phyloP scores from a whole-genome alignment of 2,113 vertebrate species.

The Myotis yumanensis region DNA sequence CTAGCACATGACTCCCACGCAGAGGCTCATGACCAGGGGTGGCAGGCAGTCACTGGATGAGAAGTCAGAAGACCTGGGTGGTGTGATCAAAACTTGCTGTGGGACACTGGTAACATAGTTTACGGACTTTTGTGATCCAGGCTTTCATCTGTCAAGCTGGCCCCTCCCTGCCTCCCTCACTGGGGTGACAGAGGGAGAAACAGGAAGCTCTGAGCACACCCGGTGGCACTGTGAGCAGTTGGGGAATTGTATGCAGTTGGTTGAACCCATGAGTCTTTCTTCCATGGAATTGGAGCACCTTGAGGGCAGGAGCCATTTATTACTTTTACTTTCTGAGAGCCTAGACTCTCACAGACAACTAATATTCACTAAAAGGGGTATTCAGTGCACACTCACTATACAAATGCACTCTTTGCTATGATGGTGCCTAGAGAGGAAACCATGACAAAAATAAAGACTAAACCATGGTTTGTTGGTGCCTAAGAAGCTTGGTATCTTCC shows the following conservation, averaged over 20 bases:
- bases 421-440: background rate
- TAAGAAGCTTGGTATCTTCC: background rate
- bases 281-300: background rate
- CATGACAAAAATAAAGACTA: background rate
- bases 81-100: accelerated
- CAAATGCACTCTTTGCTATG: background rate
- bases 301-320: background rate
- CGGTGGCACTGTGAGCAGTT: too few relatives aligned
- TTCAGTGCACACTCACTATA: background rate
- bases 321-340: background rate
- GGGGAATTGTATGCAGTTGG: accelerated
- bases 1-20: accelerated
- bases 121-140: accelerated
- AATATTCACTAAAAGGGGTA: background rate
- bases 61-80: background rate
- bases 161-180: accelerated
- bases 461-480: background rate
- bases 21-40: background rate
- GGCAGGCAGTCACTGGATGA: background rate
- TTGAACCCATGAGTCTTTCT: too few relatives aligned
- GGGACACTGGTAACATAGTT: too few relatives aligned
- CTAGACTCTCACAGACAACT: background rate
- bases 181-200: background rate
- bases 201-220: background rate
- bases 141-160: background rate